Percentiles rank a stretch among this genome's conserved stretches.
Conservation (phyloP, 2,888 invertebrate species). For the Acronicta leporina region DNA sequence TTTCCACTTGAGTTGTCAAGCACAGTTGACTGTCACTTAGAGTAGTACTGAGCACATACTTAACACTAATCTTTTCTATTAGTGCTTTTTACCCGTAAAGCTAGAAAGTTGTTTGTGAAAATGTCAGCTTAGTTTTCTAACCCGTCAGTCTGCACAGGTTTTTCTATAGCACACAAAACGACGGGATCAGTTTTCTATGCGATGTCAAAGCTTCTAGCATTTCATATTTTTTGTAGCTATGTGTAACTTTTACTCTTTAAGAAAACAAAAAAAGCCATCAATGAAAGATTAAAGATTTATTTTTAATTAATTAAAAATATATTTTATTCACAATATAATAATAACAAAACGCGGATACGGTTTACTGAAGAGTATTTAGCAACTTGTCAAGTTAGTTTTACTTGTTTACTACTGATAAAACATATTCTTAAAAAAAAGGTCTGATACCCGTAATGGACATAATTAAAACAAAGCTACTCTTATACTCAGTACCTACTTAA, state of each 20-base stretch:
- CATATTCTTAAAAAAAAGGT: background rate
- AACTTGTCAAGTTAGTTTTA: too few species aligned
- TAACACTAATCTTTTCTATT: constrained; percentile 39
- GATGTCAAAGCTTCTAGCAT: constrained; percentile 13
- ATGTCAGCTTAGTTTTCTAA: constrained; percentile 46
- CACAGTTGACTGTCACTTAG: background rate
- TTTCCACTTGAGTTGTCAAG: background rate
- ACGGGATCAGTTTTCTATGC: constrained; percentile 32
- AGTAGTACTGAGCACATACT: constrained; percentile 15
- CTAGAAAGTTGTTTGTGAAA: constrained; percentile 52
- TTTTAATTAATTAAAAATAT: too few species aligned
- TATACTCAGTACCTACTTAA: background rate
- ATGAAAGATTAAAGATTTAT: too few species aligned
- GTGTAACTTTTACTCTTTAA: constrained; percentile 29
- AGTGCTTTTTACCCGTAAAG: constrained; percentile 33
- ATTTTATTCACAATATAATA: too few species aligned
- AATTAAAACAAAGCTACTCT: background rate
- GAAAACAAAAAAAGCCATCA: background rate
- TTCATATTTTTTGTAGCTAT: background rate
- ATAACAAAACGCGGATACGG: too few species aligned
- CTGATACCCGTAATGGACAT: background rate
- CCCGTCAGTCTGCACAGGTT: constrained; percentile 29
- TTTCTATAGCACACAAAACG: constrained; percentile 29
- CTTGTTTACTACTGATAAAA: background rate
- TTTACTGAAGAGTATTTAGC: too few species aligned